phyloP scores from a whole-genome alignment of 2,113 vertebrate species.

The Protobothrops flavoviridis region DNA sequence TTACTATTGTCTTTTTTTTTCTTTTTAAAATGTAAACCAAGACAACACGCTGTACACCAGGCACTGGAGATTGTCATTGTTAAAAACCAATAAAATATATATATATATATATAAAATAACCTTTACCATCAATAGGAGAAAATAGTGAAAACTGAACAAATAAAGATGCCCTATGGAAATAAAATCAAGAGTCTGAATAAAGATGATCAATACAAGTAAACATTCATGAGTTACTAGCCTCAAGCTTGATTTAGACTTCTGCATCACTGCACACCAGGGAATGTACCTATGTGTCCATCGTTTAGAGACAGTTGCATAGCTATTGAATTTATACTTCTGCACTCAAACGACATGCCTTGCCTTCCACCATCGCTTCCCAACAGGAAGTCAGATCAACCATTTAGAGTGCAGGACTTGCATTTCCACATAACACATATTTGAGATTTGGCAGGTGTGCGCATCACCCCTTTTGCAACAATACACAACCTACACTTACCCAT shows the following conservation, averaged over 20 bases:
- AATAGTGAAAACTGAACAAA: neutral
- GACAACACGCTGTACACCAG: too few relatives aligned
- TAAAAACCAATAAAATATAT: too few relatives aligned
- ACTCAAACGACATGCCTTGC: neutral
- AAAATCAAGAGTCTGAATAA: neutral
- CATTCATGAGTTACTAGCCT: neutral
- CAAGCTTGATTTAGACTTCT: neutral
- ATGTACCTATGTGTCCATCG: neutral
- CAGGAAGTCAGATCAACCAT: neutral
- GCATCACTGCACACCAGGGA: neutral
- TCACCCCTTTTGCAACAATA: neutral
- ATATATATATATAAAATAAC: too few relatives aligned
- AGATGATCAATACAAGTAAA: neutral
- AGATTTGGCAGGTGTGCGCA: neutral
- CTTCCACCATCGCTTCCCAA: neutral
- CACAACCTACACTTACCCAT: neutral
- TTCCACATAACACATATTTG: neutral
- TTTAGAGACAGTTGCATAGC: neutral
- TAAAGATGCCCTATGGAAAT: neutral
- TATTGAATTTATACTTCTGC: neutral
- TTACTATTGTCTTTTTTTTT: too few relatives aligned
- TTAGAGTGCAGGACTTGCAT: neutral
- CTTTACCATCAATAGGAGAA: neutral
- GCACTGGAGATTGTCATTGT: too few relatives aligned
- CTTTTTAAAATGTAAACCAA: too few relatives aligned